Conservation (phyloP, 2,888 invertebrate genomes). For the Agriopis aurantiaria region DNA sequence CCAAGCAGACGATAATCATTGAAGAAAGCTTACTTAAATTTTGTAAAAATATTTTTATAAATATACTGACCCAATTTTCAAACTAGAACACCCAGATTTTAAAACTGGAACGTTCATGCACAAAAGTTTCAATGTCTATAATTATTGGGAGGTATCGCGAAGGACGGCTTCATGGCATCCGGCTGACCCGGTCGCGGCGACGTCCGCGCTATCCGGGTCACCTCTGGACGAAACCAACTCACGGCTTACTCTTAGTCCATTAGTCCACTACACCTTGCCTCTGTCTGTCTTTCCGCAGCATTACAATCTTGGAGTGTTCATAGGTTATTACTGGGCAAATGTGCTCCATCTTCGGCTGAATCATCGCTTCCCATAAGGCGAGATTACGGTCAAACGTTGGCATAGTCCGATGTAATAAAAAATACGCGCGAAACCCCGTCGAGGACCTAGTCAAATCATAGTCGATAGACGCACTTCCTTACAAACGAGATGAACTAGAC, state of each 20-base stretch:
- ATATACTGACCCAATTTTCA: constrained; percentile 23
- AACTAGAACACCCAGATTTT: constrained; percentile 36
- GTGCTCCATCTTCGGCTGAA: no score
- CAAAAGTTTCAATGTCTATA: constrained; percentile 47
- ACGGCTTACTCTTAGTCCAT: constrained; percentile 48
- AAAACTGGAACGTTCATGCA: constrained; percentile 33
- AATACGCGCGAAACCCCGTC: constrained; percentile 10
- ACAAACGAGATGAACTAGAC: neutral
- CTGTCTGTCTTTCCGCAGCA: no score
- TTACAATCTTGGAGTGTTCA: no score
- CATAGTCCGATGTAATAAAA: no score
- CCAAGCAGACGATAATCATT: neutral
- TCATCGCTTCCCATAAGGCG: no score
- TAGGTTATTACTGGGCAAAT: no score
- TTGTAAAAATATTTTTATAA: neutral
- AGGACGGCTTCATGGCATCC: constrained; percentile 68
- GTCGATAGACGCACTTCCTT: neutral
- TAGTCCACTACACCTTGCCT: constrained; percentile 46
- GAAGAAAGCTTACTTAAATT: neutral
- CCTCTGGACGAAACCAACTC: constrained; percentile 55
- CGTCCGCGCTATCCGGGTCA: constrained; percentile 85
- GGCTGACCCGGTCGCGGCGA: constrained; percentile 83
- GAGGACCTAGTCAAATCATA: neutral
- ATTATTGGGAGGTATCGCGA: constrained; percentile 56
- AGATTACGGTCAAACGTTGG: no score